A percentile compares a stretch with the other conserved stretches of the same genome.
Conservation (phyloP, 2,888 invertebrate genomes). For the Drosophila buzzatii region DNA sequence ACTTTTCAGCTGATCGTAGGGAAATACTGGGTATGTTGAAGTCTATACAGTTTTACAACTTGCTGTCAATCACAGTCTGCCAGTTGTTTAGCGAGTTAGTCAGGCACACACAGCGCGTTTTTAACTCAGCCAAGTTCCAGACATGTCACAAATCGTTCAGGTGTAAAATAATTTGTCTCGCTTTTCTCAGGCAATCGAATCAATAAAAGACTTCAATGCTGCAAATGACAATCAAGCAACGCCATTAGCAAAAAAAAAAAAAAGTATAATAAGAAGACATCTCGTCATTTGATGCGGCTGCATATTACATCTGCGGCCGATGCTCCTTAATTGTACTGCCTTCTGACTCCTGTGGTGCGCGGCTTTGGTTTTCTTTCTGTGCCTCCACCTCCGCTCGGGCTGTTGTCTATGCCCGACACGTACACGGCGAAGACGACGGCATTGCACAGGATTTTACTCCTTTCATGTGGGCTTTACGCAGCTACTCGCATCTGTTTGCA, state of each 20-base stretch:
- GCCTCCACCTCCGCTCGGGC: background rate
- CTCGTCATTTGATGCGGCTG: slow-evolving; percentile 45
- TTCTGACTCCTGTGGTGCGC: slow-evolving; percentile 21
- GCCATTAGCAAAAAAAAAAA: background rate
- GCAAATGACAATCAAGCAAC: slow-evolving; percentile 41
- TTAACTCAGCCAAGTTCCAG: slow-evolving; percentile 54
- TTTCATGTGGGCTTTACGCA: slow-evolving; percentile 57
- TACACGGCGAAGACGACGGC: slow-evolving; percentile 33
- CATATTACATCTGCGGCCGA: slow-evolving; percentile 43
- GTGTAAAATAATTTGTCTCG: slow-evolving; percentile 77
- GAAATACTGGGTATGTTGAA: slow-evolving; percentile 6
- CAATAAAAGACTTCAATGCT: slow-evolving; percentile 47
- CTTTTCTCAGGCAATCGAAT: slow-evolving; percentile 61
- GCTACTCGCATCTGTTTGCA: slow-evolving; percentile 43
- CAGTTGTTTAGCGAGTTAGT: slow-evolving; percentile 26
- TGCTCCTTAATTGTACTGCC: slow-evolving; percentile 60
- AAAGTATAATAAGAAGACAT: slow-evolving; percentile 19
- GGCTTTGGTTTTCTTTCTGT: background rate
- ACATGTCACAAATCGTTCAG: slow-evolving; percentile 68
- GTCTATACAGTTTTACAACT: slow-evolving; percentile 5
- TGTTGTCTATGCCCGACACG: slow-evolving; percentile 60
- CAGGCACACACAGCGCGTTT: slow-evolving; percentile 23
- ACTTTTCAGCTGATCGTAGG: slow-evolving; percentile 7
- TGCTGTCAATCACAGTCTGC: slow-evolving; percentile 49
- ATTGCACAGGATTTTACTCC: slow-evolving; percentile 53